Base-by-base conservation (phyloP, 2,113 vertebrate genomes). In the Xenus cinereus region DNA sequence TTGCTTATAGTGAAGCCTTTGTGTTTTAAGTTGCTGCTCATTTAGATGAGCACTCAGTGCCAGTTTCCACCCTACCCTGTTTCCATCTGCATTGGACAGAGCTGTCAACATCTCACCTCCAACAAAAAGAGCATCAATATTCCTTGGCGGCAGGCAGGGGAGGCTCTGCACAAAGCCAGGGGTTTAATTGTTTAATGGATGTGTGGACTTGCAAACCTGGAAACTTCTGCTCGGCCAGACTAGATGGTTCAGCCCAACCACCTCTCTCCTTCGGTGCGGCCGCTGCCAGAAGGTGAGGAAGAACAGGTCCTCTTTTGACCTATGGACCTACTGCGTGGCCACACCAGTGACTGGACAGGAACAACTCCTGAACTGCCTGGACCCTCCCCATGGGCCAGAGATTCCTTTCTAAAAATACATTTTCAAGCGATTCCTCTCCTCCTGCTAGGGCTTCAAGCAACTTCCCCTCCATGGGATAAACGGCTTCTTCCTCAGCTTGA, bases 401-500 rank as follows among this genome's bases (percentile, higher is more conserved):
- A 32, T 59, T 63, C 19, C 5, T 72, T 88, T 81, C 26, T 71
- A 37, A 48, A 64, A 57, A 50, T 23, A 22, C 11, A 19, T 78
- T 64, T 93, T 78, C 77, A 91, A 76, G 71, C 2, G 1, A 50
- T 20, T n/a, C 43, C 37, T 76, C 54, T 90, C 30, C 35, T 87
- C 37, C 10, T 14, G 39, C 30, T 26, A 77, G 30, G 32, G 26
- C 83, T 67, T 81, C 63, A 77, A 83, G 46, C 60, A 75, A 88
- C 46, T 78, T 94, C 73, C 69, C 51, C 43, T 86, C 73, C 73
- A 73, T 79, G 39, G 56, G 39, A 87, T 72, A 89, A 94, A 95
- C 1, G 11, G 77, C 68, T 57, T 94, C 86, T 89, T 95, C 91
- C 74, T 96, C 45, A 48, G 59, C 86, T 95, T 96, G 86, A 89